Base-by-base conservation (phyloP, 2,797 vertebrate species). In the Characodon lateralis region DNA sequence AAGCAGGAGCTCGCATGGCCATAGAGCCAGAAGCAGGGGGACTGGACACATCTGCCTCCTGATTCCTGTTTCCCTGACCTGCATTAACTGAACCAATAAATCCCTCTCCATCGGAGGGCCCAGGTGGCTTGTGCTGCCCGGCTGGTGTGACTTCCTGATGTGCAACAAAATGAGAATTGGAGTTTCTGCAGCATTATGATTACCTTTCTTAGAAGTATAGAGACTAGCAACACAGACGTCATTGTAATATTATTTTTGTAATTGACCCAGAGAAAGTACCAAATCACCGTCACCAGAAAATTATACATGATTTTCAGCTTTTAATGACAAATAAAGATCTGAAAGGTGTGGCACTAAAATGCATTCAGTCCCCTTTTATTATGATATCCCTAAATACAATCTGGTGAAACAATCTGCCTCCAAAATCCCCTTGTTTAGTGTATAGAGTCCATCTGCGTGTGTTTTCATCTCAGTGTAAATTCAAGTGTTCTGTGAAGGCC, bases 11-110 rank as follows among this genome's bases (percentile, higher is more conserved):
- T 1, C 92, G 87, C 88, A 91, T 86, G 20, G 91, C 83, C 56
- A 93, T 83, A 7, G 93, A 93, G 28, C 91, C 89, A 65, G 94
- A 94, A 24, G 94, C 90, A 28, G 92, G 93, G 63, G 94, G 92
- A 63, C 81, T 83, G 1, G 93, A 90, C 75, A 89, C 74, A 31
- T 95, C 89, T 8, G 89, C 91, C 22, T 95, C 94, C 85, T 93
- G 91, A 31, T 91, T 89, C 68, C 87, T 79, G 74, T 93, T 87
- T 2, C 73, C 82, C 41, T 92, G 90, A 50, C 77, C 92, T 50
- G 87, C 88, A 72, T 92, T 93, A 3, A 69, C 84, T 5, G 75
- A 85, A 55, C 78, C 88, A 58, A 89, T 91, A 77, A 88, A 77
- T 53, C 81, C 89, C 46, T 93, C 92, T n/a, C 87, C 93, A 72